A percentile compares a stretch with the other conserved stretches of the same genome.
Conservation (phyloP, 2,888 invertebrate genomes). For the Hydraecia micacea region DNA sequence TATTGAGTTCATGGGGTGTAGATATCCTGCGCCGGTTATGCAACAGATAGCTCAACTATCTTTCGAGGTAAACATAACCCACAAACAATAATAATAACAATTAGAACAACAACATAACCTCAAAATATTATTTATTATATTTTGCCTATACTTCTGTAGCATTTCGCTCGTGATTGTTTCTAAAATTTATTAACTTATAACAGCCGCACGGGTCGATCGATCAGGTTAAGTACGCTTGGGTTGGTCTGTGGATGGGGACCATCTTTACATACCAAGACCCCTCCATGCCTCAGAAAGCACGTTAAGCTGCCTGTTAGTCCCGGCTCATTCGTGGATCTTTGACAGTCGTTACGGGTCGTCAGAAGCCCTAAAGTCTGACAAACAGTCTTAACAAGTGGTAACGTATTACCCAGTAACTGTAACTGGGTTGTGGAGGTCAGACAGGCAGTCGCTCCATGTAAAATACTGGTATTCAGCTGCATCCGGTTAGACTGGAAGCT, state of each 20-base stretch:
- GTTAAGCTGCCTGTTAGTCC: not conserved
- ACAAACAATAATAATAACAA: not conserved
- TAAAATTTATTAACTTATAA: not conserved
- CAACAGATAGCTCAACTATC: constrained; percentile 87
- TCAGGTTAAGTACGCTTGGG: too few species aligned
- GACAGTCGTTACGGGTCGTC: not conserved
- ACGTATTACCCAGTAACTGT: too few species aligned
- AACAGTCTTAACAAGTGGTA: too few species aligned
- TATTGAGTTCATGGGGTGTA: constrained; percentile 91
- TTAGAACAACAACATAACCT: constrained; percentile 34
- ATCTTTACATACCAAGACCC: not conserved
- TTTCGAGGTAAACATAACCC: constrained; percentile 84
- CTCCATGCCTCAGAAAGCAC: not conserved
- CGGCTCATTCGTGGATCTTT: not conserved
- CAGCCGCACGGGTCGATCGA: too few species aligned
- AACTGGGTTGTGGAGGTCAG: too few species aligned
- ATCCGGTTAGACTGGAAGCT: not conserved
- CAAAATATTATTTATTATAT: constrained; percentile 35
- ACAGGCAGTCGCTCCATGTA: too few species aligned
- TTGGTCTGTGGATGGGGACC: not conserved
- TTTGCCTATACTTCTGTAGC: not conserved
- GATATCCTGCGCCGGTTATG: constrained; percentile 91
- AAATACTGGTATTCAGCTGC: too few species aligned
- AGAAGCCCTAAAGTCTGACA: not conserved
- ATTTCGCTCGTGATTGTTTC: not conserved